Evolutionary conservation across 2,888 invertebrate species (phyloP).

Genomic region (Leucoma salicis): DNA sequence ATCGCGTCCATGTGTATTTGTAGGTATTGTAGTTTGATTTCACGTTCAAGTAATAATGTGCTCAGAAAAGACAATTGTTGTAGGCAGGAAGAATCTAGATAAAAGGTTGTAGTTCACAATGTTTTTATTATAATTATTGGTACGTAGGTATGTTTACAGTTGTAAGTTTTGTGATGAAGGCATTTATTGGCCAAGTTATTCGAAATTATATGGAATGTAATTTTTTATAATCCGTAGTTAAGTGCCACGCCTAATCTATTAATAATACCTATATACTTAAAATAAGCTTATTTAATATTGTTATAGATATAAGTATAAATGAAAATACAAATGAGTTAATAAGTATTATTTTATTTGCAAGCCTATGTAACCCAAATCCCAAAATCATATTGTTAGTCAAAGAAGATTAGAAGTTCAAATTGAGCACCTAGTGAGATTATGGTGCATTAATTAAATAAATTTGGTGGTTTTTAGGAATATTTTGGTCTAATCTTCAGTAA

Average conservation of each 20-base stretch:
- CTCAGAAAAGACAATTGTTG: conserved; percentile 77
- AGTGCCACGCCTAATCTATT: conserved; percentile 76
- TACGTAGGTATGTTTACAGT: conserved; percentile 33
- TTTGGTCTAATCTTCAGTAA: too few species aligned
- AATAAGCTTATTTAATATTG: conserved; percentile 75
- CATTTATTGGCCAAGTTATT: conserved; percentile 76
- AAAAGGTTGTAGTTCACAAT: conserved; percentile 45
- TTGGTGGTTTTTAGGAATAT: too few species aligned
- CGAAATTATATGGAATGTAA: conserved; percentile 63
- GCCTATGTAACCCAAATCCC: neutral
- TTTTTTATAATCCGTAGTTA: conserved; percentile 71
- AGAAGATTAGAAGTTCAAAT: too few species aligned
- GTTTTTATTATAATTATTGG: conserved; percentile 26
- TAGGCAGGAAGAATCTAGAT: conserved; percentile 50
- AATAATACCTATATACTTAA: conserved; percentile 53
- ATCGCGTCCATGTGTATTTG: conserved; percentile 56
- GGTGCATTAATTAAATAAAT: too few species aligned
- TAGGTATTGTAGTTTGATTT: conserved; percentile 39
- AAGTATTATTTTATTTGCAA: conserved; percentile 7
- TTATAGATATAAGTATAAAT: conserved; percentile 64
- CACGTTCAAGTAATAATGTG: conserved; percentile 52
- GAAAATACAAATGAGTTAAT: conserved; percentile 65
- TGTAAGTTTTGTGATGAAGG: conserved; percentile 70
- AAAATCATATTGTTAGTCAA: neutral
- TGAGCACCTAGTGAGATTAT: too few species aligned